A percentile compares a stretch with the other conserved stretches of the same genome.
These are phyloP conservation scores for Imbricaverruca yamaguchii DNA, from an alignment of 2,888 invertebrate species.

Conservation along the genomic window DNA sequence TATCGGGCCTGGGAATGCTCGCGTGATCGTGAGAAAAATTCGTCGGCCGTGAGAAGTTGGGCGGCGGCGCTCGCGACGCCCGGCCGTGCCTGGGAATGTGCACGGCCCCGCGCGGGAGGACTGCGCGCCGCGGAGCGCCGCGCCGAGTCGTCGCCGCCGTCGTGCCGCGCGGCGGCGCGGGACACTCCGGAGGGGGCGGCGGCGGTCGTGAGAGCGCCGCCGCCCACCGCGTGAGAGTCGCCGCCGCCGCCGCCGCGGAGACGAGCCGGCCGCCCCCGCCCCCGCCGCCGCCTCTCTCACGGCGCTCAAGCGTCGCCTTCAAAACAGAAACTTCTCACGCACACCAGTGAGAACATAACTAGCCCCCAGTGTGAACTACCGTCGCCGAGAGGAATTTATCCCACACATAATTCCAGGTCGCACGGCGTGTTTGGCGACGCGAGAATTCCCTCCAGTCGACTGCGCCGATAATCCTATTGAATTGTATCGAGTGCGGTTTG, in stretches of 20 bases:
- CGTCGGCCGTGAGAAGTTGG: background rate
- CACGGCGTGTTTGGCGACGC: conserved; percentile 9
- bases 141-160: background rate
- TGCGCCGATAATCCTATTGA: conserved; percentile 7
- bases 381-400: conserved; percentile 2
- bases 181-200: background rate
- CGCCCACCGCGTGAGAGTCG: no score
- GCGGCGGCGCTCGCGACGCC: background rate
- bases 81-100: background rate
- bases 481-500: conserved; percentile 18
- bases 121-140: background rate
- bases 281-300: conserved; percentile 4
- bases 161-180: background rate
- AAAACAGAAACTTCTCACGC: conserved; percentile 16
- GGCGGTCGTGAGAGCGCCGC: background rate
- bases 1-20: conserved; percentile 4
- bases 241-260: no score
- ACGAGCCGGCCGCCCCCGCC: background rate
- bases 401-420: background rate
- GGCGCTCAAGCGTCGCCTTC: conserved; percentile 9
- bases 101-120: background rate
- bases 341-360: background rate
- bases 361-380: background rate
- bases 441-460: conserved; percentile 3
- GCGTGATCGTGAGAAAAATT: conserved; percentile 9